Conservation (phyloP, 2,113 vertebrate genomes). For the Melanerpes aurifrons region DNA sequence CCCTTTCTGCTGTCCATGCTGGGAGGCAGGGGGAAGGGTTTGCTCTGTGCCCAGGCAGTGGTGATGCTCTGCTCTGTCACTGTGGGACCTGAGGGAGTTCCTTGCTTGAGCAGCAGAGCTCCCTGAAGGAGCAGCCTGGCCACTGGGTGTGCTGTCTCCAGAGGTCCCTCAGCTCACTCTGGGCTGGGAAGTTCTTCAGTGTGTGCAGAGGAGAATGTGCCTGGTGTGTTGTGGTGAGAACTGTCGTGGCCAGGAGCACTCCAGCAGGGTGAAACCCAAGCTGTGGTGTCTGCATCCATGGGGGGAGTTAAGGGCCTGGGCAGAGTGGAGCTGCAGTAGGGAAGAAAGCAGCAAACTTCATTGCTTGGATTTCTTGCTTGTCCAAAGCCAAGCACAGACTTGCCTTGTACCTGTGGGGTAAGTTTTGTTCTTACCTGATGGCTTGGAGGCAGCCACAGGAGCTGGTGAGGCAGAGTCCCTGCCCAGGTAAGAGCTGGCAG, state of each 20-base stretch:
- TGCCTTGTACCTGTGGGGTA: not conserved
- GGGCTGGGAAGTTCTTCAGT: not conserved
- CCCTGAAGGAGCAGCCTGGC: not conserved
- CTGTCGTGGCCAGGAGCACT: not conserved
- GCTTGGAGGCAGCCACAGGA: not conserved
- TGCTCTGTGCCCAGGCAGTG: not conserved
- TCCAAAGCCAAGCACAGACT: not conserved
- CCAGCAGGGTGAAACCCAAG: not conserved
- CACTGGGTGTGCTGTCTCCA: accelerated
- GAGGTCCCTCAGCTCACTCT: not conserved
- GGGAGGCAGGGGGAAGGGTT: not conserved
- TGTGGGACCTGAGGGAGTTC: not conserved
- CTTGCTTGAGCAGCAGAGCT: not conserved
- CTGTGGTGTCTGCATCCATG: not conserved
- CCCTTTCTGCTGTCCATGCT: accelerated
- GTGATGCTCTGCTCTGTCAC: not conserved
- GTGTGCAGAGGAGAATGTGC: not conserved
- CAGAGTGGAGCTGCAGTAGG: not conserved
- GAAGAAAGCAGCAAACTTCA: not conserved
- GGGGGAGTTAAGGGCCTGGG: not conserved
- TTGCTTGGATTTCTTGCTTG: not conserved
- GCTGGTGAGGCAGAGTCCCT: not conserved
- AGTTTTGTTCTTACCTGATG: not conserved
- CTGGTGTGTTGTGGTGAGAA: not conserved
- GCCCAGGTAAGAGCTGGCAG: not conserved